Conservation (phyloP, 2,113 vertebrate species). For the Strix aluco region DNA sequence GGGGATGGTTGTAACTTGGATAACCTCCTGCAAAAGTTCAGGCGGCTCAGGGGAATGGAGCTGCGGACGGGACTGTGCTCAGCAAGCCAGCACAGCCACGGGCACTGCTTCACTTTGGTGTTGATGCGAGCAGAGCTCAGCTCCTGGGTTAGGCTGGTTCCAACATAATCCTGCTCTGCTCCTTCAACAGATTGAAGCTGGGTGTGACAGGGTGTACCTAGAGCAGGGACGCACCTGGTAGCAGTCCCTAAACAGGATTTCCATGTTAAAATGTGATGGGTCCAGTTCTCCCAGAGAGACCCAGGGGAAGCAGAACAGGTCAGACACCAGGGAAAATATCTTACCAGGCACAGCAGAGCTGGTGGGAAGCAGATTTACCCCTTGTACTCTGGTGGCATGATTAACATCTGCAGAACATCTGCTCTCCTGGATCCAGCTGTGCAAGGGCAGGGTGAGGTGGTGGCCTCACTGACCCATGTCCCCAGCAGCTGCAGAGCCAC, state of each 20-base stretch:
- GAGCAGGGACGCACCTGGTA: not conserved
- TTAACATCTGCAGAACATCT: conserved; percentile 19
- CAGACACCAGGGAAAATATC: rapidly evolving
- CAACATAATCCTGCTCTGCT: rapidly evolving
- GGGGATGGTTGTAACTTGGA: not conserved
- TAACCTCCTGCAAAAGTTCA: not conserved
- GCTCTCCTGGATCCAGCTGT: not conserved
- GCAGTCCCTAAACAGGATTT: not conserved
- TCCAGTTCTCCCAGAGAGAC: not conserved
- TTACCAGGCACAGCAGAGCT: not conserved
- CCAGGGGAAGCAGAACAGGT: not conserved
- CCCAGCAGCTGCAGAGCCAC: not conserved
- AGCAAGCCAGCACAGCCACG: not conserved
- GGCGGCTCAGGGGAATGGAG: not conserved
- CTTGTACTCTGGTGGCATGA: not conserved
- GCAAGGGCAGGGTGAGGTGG: not conserved
- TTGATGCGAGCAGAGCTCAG: rapidly evolving
- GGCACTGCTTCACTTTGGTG: rapidly evolving
- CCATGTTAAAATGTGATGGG: rapidly evolving
- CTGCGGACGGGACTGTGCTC: rapidly evolving
- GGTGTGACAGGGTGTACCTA: not conserved
- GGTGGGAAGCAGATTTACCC: not conserved
- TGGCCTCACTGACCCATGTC: not conserved
- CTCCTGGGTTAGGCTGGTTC: rapidly evolving
- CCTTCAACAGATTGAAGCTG: rapidly evolving